Conservation (phyloP, 2,113 vertebrate genomes). For the Odontophorus gujanensis region DNA sequence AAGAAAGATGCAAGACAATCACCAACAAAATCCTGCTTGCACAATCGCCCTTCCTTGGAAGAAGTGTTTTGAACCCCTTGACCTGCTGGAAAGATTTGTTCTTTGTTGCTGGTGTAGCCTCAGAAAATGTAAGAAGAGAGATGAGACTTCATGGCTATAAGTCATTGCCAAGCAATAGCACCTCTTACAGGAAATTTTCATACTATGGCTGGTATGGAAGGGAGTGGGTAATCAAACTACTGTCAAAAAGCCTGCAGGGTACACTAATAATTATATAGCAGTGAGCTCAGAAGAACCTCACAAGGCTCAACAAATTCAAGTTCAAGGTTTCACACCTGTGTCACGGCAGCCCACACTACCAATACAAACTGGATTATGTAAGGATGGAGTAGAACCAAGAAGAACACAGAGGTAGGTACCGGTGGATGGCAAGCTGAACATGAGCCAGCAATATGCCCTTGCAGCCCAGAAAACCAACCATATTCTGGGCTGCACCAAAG, state of each 20-base stretch:
- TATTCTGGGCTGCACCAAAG: too few species aligned
- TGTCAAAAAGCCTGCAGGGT: not conserved
- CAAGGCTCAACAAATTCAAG: too few species aligned
- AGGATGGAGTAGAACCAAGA: too few species aligned
- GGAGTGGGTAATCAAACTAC: not conserved
- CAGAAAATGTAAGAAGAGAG: rapidly evolving
- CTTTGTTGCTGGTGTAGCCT: not conserved
- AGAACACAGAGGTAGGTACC: too few species aligned
- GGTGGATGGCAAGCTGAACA: too few species aligned
- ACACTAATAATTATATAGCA: not conserved
- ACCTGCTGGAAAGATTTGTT: not conserved
- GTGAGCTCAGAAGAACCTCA: too few species aligned
- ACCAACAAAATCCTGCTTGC: not conserved
- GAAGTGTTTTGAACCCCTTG: not conserved
- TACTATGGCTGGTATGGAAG: not conserved
- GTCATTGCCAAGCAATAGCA: not conserved
- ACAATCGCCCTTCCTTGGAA: not conserved
- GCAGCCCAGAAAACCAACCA: too few species aligned
- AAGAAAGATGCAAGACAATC: not conserved
- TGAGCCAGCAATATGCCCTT: too few species aligned
- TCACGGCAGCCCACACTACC: too few species aligned
- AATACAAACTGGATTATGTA: too few species aligned
- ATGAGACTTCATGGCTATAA: not conserved
- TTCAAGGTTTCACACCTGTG: too few species aligned
- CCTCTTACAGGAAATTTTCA: not conserved